phyloP scores from a whole-genome alignment of 2,797 vertebrate species.

The Enteromius mattozi region DNA sequence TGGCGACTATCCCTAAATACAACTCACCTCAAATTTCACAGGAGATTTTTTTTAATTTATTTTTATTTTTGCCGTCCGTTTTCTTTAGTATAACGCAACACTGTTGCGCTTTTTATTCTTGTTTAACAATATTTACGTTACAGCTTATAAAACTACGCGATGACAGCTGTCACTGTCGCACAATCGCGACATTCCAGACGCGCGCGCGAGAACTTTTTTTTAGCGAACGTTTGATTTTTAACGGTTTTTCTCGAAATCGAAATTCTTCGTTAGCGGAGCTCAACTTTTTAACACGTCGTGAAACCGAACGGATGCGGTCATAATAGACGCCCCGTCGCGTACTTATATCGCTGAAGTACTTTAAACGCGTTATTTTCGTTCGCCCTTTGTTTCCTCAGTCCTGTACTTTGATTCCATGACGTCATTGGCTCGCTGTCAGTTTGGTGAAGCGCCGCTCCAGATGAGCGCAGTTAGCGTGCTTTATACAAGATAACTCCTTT shows the following conservation, averaged over 20 bases:
- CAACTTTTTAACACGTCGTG: background rate
- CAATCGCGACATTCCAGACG: background rate
- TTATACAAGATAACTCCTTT: background rate
- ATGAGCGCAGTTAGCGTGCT: background rate
- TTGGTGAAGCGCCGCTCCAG: slow-evolving; percentile 36
- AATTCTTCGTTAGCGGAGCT: background rate
- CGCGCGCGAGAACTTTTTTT: background rate
- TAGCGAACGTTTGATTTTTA: background rate
- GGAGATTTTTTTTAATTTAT: slow-evolving; percentile 34
- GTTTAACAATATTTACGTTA: background rate
- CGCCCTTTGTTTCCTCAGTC: slow-evolving; percentile 78
- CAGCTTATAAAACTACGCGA: background rate
- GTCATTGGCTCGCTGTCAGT: slow-evolving; percentile 74
- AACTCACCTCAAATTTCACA: slow-evolving; percentile 63
- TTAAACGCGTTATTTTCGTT: slow-evolving; percentile 5
- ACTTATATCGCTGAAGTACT: background rate
- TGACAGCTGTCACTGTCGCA: slow-evolving; percentile 33
- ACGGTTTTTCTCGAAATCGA: background rate
- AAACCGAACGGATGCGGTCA: background rate
- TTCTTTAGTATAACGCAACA: background rate
- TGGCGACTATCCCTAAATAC: slow-evolving; percentile 68
- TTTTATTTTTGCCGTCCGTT: background rate
- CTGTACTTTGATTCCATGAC: slow-evolving; percentile 82
- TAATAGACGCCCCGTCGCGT: too few relatives aligned
- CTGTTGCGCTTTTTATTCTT: background rate